These are phyloP conservation scores for Tipula lateralis DNA, from an alignment of 2,888 invertebrate genomes.

Conservation along the genomic window DNA sequence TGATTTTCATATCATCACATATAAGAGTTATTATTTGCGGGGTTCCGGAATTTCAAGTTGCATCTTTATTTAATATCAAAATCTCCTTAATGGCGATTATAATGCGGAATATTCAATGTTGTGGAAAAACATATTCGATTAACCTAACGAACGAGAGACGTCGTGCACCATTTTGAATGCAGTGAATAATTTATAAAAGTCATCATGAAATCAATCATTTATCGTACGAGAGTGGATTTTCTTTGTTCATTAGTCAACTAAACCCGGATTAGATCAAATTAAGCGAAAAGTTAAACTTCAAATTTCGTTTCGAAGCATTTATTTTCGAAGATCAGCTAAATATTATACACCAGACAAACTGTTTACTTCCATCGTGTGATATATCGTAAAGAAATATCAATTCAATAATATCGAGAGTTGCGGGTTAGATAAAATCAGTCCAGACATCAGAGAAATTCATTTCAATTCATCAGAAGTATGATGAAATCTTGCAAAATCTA, in stretches of 20 bases:
- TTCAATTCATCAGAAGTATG: slow-evolving; percentile 24
- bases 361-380: not conserved
- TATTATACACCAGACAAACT: not conserved
- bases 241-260: not conserved
- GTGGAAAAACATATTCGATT: not conserved
- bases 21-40: not conserved
- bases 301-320: not conserved
- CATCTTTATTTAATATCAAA: not conserved
- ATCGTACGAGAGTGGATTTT: not conserved
- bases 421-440: not conserved
- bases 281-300: not conserved
- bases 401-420: not conserved
- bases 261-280: not conserved
- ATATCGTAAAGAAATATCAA: not conserved
- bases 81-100: not conserved
- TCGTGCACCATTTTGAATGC: not conserved
- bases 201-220: not conserved
- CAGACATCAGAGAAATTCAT: not conserved
- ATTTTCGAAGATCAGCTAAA: not conserved
- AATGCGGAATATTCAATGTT: not conserved
- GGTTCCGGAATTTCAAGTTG: not conserved
- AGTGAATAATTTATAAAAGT: not conserved
- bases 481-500: not conserved
- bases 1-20: slow-evolving; percentile 3
- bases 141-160: not conserved